Base-by-base conservation (phyloP, 2,113 vertebrate genomes). In the Sceloporus tristichus region DNA sequence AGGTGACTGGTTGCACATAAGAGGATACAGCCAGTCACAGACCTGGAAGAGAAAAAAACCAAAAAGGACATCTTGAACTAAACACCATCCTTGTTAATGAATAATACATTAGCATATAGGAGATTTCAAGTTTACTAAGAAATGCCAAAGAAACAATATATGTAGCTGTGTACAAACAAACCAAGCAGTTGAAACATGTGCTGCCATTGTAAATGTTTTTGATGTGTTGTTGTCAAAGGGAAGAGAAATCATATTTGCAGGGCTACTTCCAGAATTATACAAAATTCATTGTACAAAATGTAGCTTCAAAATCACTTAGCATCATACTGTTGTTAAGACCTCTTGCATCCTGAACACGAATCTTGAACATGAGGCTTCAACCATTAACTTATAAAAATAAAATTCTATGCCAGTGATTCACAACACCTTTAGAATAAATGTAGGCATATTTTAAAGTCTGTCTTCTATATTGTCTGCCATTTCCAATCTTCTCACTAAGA, bases 21-120 rank as follows among this genome's bases (percentile, higher is more conserved):
- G 97, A 8, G 98, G 98, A 90, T 98, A 99, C 0, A 99, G 84
- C 99, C 99, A 99, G 95, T 99, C 98, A 94, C 98, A 99, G 90
- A 99, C 99, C 99, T 99, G 93, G 38, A 91, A 79, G 71, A 81
- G 48, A 0, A 40, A 0, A 88, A 56, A 13, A 0, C 65, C 65
- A 9, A 75, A 13, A 71, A 80, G 29, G 4, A 91, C 19, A 82
- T 25, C 27, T 53, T 87, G 27, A 13, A 93, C 23, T n/a, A 38
- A 42, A 62, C 18, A 18, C 59, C 0, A 83, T 88, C 84, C 16
- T 18, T 77, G 56, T 87, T 80, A 13, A 53, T 68, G 62, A 77
- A 70, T 6, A 21, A 76, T 42, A 78, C 18, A 85, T 76, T 4
- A 56, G 23, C 9, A 65, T 5, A 42, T 56, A 85, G 83, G 53